A percentile compares a stretch with the other conserved stretches of the same genome.
These are phyloP conservation scores for Forbesichthys papilliferus DNA, from an alignment of 2,113 vertebrate species.

Conservation along the genomic window DNA sequence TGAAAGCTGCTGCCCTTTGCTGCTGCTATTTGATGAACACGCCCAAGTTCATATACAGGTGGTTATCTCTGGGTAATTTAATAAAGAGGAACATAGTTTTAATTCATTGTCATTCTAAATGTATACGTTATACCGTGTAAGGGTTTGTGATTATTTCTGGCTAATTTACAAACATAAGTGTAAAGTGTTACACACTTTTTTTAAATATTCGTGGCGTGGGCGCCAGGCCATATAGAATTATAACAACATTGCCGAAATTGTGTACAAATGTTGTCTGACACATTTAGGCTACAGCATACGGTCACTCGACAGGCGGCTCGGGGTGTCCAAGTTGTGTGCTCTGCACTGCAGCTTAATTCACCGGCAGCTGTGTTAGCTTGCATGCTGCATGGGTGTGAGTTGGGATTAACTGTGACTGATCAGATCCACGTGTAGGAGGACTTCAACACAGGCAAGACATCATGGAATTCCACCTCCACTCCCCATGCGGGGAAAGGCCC, in stretches of 20 bases:
- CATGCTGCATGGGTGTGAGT: constrained; percentile 44
- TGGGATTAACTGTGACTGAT: constrained; percentile 72
- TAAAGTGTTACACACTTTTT: no score
- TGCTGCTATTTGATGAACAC: no score
- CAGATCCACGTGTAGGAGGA: constrained; percentile 51
- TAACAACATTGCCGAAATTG: no score
- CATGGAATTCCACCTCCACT: constrained; percentile 27
- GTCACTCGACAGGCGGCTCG: no score
- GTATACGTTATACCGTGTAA: no score
- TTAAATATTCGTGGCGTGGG: no score
- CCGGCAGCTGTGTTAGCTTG: constrained; percentile 64
- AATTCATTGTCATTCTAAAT: background rate
- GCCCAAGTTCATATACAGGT: no score
- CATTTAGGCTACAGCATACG: no score
- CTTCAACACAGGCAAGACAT: constrained; percentile 39
- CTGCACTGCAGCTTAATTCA: constrained; percentile 36
- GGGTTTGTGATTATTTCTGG: no score
- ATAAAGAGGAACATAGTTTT: background rate
- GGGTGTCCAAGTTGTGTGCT: constrained; percentile 26
- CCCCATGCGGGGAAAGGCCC: constrained; percentile 9
- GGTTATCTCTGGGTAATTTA: background rate
- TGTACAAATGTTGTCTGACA: no score
- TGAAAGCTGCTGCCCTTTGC: no score
- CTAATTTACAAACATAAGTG: background rate
- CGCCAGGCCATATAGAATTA: no score